Percentiles rank a stretch among this genome's conserved stretches.
phyloP scores from a whole-genome alignment of 2,888 invertebrate genomes.

The Acanthococcus lagerstroemiae region DNA sequence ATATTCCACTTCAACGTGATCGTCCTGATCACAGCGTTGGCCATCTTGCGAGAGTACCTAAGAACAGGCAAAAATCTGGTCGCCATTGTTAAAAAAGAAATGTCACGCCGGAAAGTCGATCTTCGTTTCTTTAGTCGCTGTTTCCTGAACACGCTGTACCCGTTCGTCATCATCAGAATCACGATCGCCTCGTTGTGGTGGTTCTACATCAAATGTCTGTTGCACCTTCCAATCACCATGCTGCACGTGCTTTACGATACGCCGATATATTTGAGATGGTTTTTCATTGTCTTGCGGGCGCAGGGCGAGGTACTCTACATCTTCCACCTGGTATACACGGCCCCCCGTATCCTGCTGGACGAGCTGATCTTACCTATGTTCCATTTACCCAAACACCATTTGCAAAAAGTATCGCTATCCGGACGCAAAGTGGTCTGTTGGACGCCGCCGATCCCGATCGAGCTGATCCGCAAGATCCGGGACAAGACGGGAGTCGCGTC shows the following conservation, averaged over 20 bases:
- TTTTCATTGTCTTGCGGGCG: slow-evolving; percentile 34
- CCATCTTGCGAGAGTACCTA: slow-evolving; percentile 6
- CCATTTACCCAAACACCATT: slow-evolving; percentile 41
- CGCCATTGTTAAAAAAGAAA: slow-evolving; percentile 25
- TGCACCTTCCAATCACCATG: slow-evolving; percentile 35
- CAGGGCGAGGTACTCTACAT: slow-evolving; percentile 36
- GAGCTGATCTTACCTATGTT: slow-evolving; percentile 50
- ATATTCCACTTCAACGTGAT: slow-evolving; percentile 54
- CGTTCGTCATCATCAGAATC: slow-evolving; percentile 37
- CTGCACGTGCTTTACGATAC: slow-evolving; percentile 32
- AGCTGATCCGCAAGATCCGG: slow-evolving; percentile 50
- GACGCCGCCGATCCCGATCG: slow-evolving; percentile 55
- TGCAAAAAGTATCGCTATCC: slow-evolving; percentile 56
- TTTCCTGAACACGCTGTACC: slow-evolving; percentile 40
- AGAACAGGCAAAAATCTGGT: neutral
- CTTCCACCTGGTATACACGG: slow-evolving; percentile 42
- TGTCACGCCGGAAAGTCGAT: slow-evolving; percentile 20
- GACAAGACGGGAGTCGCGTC: slow-evolving; percentile 52
- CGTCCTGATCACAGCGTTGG: slow-evolving; percentile 48
- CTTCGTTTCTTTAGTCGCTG: slow-evolving; percentile 34
- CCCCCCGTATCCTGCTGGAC: slow-evolving; percentile 47
- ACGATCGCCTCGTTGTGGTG: slow-evolving; percentile 41
- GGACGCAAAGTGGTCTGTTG: slow-evolving; percentile 59
- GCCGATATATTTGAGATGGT: slow-evolving; percentile 36
- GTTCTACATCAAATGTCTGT: slow-evolving; percentile 37